Evolutionary conservation across 1,140 invertebrate species (phyloP).

Genomic region (Kradibia gibbosae): DNA sequence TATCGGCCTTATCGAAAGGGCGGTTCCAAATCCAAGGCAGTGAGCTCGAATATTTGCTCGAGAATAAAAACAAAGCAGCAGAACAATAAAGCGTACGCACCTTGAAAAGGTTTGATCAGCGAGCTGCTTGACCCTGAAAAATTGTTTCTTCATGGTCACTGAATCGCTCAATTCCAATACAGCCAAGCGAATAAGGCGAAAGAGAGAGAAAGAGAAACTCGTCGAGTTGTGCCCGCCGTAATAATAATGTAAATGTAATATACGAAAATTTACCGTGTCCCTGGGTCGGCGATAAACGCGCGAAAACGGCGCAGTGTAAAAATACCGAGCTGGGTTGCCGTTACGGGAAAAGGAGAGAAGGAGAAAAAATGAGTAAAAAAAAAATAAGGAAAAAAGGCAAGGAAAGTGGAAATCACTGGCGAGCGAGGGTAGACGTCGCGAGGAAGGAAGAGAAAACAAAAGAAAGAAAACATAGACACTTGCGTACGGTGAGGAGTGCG

Average conservation of each 20-base stretch:
- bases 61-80: neutral
- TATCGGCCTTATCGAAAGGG: conserved; percentile 29
- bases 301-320: neutral
- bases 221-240: neutral
- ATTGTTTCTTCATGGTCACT: conserved; percentile 85
- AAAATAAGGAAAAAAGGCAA: neutral
- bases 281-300: conserved; percentile 1
- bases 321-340: neutral
- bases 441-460: neutral
- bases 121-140: conserved; percentile 89
- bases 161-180: conserved; percentile 20
- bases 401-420: conserved; percentile 8
- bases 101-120: conserved; percentile 91
- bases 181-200: conserved; percentile 8
- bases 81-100: conserved; percentile 75
- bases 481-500: neutral
- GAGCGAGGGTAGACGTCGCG: neutral
- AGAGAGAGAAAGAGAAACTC: too few relatives aligned
- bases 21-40: neutral
- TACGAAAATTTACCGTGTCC: neutral
- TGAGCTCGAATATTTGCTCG: neutral
- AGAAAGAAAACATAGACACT: conserved; percentile 3
- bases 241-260: too few relatives aligned
- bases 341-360: too few relatives aligned
- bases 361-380: too few relatives aligned